phyloP scores from a whole-genome alignment of 2,888 invertebrate genomes.

The Andrena minutula region DNA sequence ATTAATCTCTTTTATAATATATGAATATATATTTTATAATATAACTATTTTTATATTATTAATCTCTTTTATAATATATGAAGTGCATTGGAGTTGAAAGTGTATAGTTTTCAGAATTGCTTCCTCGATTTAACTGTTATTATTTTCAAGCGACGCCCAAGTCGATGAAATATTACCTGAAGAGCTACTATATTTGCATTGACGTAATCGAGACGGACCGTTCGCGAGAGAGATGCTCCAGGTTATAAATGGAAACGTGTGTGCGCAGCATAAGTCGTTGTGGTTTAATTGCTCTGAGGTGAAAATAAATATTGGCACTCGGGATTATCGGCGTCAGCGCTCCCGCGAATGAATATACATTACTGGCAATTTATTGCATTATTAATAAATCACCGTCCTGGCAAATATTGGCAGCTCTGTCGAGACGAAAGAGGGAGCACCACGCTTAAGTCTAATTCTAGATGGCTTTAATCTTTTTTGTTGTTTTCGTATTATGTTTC shows the following conservation, averaged over 20 bases:
- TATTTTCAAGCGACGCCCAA: no score
- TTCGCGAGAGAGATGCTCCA: not conserved
- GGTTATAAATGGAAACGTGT: constrained; percentile 2
- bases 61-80: no score
- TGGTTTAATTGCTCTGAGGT: constrained; percentile 12
- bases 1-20: no score
- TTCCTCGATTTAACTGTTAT: no score
- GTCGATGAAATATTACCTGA: no score
- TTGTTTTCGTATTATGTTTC: no score
- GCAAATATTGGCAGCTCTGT: constrained; percentile 16
- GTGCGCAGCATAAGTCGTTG: not conserved
- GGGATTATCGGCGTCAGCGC: constrained; percentile 1
- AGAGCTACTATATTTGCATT: not conserved
- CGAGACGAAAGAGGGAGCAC: not conserved
- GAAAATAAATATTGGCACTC: constrained; percentile 36
- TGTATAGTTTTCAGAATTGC: no score
- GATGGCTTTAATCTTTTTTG: no score
- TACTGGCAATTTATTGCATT: constrained; percentile 25
- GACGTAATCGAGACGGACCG: not conserved
- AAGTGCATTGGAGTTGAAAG: no score
- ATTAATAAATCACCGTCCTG: constrained; percentile 20
- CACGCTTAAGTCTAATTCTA: no score
- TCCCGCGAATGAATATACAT: constrained; percentile 29
- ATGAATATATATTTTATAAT: no score
- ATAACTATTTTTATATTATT: no score